Base-by-base conservation (phyloP, 2,888 invertebrate genomes). In the Thecocarcelia acutangulata region DNA sequence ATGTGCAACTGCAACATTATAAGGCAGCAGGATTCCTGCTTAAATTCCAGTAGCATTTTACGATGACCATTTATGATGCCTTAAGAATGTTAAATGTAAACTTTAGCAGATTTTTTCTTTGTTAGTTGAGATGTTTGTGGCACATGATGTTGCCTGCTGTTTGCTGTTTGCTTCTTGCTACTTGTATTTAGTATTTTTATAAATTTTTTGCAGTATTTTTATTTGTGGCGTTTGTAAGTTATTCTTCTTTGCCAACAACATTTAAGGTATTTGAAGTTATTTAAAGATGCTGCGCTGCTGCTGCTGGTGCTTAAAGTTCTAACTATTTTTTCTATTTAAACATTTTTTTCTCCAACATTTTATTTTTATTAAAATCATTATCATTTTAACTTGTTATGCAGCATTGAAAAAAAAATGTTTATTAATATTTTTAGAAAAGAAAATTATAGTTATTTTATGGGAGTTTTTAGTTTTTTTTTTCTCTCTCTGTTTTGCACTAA, bases 11-110 rank as follows among this genome's bases (percentile, higher is more conserved):
- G 54, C 15, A 70, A 63, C 64, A 64, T 63, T 42, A 52, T 28
- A 52, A 42, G 40, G 24, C 59, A 52, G 40, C 19, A 64, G 46
- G 63, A 68, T 74, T 69, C 64, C 42, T 73, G 76, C 46, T 78
- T 82, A 74, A 82, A 82, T 82, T 78, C 82, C 82, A 82, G 82
- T 82, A 82, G 82, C 82, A 78, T 82, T 82, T 78, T 74, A 78
- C 58, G 77, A 74, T 82, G 74, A 78, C 82, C 82, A 78, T 82
- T 82, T 82, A 78, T 64, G 77, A 59, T 74, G 82, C 74, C 82
- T 66, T 74, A 28, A 72, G 80, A 80, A 80, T 80, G 52, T 76
- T 76, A 56, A 68, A 72, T 76, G 76, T 12, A 54, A 70, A 24
- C 80, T 66, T 37, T 44, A 33, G 50, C 44, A 68, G 46, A 42